These are phyloP conservation scores for Atractosteus spatula DNA, from an alignment of 2,113 vertebrate species.

Conservation along the genomic window DNA sequence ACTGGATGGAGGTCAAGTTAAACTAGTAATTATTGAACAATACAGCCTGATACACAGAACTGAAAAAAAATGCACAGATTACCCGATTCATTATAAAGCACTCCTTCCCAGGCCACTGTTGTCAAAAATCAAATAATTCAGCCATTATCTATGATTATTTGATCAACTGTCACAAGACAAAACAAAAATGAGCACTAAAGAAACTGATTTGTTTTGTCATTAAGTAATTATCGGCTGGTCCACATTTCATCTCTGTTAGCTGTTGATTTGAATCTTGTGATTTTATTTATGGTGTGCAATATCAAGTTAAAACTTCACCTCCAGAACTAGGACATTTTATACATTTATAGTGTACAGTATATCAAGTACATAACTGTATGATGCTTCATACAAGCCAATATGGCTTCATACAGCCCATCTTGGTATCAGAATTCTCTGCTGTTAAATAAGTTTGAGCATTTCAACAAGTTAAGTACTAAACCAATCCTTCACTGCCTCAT, in stretches of 20 bases:
- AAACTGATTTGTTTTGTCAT: constrained; percentile 3
- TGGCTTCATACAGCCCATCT: too few relatives aligned
- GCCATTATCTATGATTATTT: constrained; percentile 1
- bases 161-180: neutral
- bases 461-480: too few relatives aligned
- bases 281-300: constrained; percentile 4
- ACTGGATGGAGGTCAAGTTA: constrained; percentile 45
- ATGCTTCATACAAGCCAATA: too few relatives aligned
- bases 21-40: constrained; percentile 64
- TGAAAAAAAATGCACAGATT: constrained; percentile 21
- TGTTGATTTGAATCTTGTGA: neutral
- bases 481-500: too few relatives aligned
- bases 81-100: too few relatives aligned
- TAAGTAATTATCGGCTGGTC: constrained; percentile 35
- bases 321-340: too few relatives aligned
- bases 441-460: too few relatives aligned
- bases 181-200: constrained; percentile 3
- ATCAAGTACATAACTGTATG: too few relatives aligned
- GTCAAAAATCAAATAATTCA: neutral
- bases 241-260: constrained; percentile 26
- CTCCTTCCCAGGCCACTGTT: neutral
- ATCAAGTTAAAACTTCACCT: neutral
- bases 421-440: too few relatives aligned
- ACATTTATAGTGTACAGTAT: too few relatives aligned
- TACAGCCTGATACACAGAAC: constrained; percentile 55